These are phyloP conservation scores for Euzetes globulus DNA, from an alignment of 2,888 invertebrate genomes.

Conservation along the genomic window DNA sequence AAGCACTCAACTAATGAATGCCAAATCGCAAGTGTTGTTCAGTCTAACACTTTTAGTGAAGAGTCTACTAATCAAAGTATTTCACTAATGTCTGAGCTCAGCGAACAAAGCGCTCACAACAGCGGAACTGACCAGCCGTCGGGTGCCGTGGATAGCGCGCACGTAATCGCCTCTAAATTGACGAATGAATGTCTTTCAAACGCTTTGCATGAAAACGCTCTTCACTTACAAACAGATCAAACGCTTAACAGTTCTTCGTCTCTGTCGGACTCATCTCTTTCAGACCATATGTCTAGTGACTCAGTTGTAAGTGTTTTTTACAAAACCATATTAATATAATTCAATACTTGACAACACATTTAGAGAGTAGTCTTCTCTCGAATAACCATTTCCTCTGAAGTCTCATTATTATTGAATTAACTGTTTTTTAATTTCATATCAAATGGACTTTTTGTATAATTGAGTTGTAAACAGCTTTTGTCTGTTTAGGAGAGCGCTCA, in stretches of 20 bases:
- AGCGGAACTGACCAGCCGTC: neutral
- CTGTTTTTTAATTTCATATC: neutral
- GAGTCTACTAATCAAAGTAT: neutral
- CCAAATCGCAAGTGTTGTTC: neutral
- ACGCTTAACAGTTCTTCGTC: conserved; percentile 10
- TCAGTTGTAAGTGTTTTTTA: conserved; percentile 5
- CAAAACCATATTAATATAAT: neutral
- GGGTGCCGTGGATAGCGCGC: neutral
- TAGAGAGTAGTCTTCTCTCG: neutral
- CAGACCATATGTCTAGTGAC: neutral
- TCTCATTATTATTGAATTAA: neutral
- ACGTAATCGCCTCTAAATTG: neutral
- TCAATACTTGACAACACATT: neutral
- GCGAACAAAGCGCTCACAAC: neutral
- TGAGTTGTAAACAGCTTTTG: neutral
- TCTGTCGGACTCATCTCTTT: conserved; percentile 1
- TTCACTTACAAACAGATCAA: neutral
- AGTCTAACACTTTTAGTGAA: neutral
- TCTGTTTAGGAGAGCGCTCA: conserved; percentile 2
- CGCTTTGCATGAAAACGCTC: conserved; percentile 11
- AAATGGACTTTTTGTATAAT: neutral
- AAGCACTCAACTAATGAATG: neutral
- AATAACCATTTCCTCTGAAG: neutral
- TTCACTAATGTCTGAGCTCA: neutral
- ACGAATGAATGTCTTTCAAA: neutral